phyloP scores from a whole-genome alignment of 2,113 vertebrate species.

The Perognathus longimembris region DNA sequence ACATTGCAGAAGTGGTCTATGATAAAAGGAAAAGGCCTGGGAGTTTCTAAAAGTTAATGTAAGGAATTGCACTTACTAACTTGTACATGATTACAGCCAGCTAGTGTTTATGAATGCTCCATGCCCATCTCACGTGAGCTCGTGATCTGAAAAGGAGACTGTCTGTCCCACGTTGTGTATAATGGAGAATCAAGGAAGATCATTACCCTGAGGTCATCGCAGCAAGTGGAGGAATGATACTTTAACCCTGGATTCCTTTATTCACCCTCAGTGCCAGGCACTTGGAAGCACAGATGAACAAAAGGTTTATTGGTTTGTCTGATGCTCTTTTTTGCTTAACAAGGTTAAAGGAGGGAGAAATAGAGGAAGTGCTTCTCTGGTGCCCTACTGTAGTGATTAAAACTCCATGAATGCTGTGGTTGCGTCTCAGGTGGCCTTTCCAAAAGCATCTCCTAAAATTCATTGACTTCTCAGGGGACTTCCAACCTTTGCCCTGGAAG shows the following conservation, averaged over 20 bases:
- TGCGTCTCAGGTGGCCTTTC: conserved; percentile 1
- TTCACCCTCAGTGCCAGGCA: not conserved
- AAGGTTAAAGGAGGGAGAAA: too few relatives aligned
- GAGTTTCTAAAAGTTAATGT: not conserved
- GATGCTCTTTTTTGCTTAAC: not conserved
- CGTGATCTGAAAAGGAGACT: not conserved
- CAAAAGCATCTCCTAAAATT: not conserved
- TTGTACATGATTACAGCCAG: not conserved
- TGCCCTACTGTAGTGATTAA: not conserved
- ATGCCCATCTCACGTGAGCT: not conserved
- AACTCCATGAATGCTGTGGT: not conserved
- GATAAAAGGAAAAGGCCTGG: not conserved
- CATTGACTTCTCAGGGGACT: not conserved
- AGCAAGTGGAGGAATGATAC: not conserved
- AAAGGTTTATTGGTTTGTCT: not conserved
- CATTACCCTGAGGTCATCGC: not conserved
- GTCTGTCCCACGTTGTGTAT: not conserved
- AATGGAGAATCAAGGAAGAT: not conserved
- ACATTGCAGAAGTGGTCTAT: not conserved
- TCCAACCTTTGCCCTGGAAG: not conserved
- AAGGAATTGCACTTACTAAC: not conserved
- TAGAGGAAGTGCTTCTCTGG: too few relatives aligned
- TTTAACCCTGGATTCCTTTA: not conserved
- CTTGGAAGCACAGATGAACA: not conserved
- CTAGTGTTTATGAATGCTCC: not conserved